Percentiles rank a stretch among this genome's conserved stretches.
These are phyloP conservation scores for Dromococcyx pavoninus DNA, from an alignment of 2,797 vertebrate genomes.

Conservation along the genomic window DNA sequence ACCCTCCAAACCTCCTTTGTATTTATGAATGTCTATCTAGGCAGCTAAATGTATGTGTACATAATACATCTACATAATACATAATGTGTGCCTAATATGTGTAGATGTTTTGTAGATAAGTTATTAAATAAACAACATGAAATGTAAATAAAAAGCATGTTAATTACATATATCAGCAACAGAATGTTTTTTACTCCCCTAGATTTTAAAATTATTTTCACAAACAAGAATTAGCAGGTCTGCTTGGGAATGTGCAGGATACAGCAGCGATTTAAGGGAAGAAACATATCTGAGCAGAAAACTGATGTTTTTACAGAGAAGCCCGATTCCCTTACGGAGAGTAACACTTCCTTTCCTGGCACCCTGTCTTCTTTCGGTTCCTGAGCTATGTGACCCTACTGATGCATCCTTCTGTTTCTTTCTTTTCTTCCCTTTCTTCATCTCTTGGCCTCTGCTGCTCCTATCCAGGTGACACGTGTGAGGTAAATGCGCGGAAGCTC, in stretches of 20 bases:
- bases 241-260: not conserved
- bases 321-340: accelerated
- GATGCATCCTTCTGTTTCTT: not conserved
- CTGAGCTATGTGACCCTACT: not conserved
- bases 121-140: not conserved
- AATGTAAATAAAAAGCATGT: not conserved
- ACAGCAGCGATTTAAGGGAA: not conserved
- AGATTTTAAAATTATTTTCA: not conserved
- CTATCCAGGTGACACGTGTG: conserved; percentile 49
- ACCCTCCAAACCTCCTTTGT: not conserved
- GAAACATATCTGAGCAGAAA: not conserved
- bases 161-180: not conserved
- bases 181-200: not conserved
- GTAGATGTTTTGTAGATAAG: not conserved
- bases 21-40: not conserved
- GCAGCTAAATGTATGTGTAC: not conserved
- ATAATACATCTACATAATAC: too few relatives aligned
- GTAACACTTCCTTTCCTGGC: not conserved
- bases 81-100: not conserved
- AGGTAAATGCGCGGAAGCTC: not conserved
- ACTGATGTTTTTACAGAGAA: not conserved
- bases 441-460: not conserved
- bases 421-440: not conserved
- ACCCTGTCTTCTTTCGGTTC: not conserved
- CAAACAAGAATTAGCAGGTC: not conserved